Percentiles rank a stretch among this genome's conserved stretches.
phyloP scores from a whole-genome alignment of 2,113 vertebrate genomes.

The Peromyscus leucopus region DNA sequence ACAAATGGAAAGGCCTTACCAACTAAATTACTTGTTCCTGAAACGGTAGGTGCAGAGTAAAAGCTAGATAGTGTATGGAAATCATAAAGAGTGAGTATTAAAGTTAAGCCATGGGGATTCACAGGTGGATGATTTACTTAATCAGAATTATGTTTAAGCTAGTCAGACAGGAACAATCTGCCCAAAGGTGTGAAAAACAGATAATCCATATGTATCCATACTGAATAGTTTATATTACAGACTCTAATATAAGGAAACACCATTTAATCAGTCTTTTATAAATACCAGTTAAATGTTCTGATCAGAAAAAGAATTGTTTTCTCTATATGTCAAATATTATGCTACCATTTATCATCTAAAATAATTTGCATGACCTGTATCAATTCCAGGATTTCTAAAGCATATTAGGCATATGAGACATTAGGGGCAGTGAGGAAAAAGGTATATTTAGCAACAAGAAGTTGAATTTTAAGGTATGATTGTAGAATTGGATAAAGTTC shows the following conservation, averaged over 20 bases:
- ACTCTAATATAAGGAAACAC: slow-evolving; percentile 34
- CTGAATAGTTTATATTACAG: background rate
- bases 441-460: background rate
- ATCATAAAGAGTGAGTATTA: background rate
- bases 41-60: background rate
- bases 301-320: slow-evolving; percentile 26
- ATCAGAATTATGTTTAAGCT: slow-evolving; percentile 39
- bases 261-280: slow-evolving; percentile 12
- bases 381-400: background rate
- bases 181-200: slow-evolving; percentile 36
- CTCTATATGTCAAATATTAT: background rate
- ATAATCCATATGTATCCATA: background rate
- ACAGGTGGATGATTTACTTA: slow-evolving; percentile 65
- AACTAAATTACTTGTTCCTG: slow-evolving; percentile 71
- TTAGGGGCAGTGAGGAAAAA: background rate
- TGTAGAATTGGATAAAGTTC: background rate
- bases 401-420: background rate
- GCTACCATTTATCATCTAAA: background rate
- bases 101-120: slow-evolving; percentile 66
- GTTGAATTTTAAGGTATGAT: background rate
- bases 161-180: background rate
- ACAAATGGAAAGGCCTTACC: slow-evolving; percentile 70
- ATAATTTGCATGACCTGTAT: background rate
- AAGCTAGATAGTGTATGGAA: background rate
- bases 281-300: slow-evolving; percentile 14